These are phyloP conservation scores for zebrafish (Danio rerio) DNA, from an alignment of 2,113 vertebrate species.

Conservation along the genomic window DNA sequence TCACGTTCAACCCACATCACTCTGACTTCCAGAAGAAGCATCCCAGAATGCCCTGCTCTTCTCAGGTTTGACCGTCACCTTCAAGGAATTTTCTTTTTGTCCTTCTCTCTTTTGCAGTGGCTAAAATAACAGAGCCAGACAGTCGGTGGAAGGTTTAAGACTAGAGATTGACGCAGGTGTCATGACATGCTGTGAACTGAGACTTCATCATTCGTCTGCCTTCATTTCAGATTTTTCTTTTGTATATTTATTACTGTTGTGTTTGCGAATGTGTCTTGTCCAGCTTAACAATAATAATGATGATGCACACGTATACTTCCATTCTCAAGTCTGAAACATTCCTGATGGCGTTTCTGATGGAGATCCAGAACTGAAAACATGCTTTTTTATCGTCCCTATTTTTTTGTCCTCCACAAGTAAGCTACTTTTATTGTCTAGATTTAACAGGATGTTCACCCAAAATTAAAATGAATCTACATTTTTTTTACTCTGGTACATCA, in stretches of 20 bases:
- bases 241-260: constrained; percentile 21
- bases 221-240: not conserved
- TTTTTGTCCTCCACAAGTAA: not conserved
- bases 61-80: not conserved
- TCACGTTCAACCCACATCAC: not conserved
- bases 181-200: not conserved
- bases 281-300: not conserved
- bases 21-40: constrained; percentile 59
- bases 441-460: not conserved
- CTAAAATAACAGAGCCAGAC: not conserved
- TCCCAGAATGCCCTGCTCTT: constrained; percentile 48
- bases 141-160: not conserved
- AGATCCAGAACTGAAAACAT: not conserved
- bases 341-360: not conserved
- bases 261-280: not conserved
- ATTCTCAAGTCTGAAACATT: not conserved
- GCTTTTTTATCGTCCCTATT: not conserved
- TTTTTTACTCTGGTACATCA: too few relatives aligned
- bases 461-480: too few relatives aligned
- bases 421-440: not conserved
- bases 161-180: not conserved
- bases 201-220: not conserved
- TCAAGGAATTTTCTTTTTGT: not conserved
- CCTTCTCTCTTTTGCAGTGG: not conserved
- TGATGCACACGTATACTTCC: not conserved